phyloP scores from a whole-genome alignment of 2,113 vertebrate species.

The Dicaeum eximium region DNA sequence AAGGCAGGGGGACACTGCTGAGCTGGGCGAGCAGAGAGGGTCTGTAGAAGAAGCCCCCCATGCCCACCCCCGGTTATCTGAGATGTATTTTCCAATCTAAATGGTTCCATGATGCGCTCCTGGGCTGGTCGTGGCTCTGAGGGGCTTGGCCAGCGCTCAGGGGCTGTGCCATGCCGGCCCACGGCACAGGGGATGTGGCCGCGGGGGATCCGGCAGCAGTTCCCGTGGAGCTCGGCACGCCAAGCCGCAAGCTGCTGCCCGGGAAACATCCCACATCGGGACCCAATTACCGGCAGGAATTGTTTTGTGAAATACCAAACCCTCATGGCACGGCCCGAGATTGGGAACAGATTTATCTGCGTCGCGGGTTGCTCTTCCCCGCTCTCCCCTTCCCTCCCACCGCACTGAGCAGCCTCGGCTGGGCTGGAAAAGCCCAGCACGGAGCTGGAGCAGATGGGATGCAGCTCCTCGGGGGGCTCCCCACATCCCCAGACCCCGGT shows the following conservation, averaged over 20 bases:
- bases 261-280: conserved; percentile 21
- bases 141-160: no score
- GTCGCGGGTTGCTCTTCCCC: neutral
- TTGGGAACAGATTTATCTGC: conserved; percentile 75
- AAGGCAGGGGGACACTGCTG: neutral
- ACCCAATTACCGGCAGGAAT: conserved; percentile 44
- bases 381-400: conserved; percentile 8
- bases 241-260: neutral
- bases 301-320: conserved; percentile 39
- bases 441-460: conserved; percentile 70
- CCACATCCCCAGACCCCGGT: no score
- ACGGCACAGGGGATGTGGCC: neutral
- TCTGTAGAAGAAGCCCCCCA: neutral
- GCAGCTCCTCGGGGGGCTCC: neutral
- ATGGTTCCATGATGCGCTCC: neutral
- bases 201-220: neutral
- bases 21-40: neutral
- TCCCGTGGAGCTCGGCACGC: neutral
- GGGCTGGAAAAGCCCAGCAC: conserved; percentile 61
- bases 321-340: conserved; percentile 66
- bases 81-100: neutral
- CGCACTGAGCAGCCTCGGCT: conserved; percentile 54
- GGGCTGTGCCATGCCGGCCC: neutral
- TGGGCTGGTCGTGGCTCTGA: neutral
- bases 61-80: accelerated